Conservation (phyloP, 2,113 vertebrate genomes). For the Ailurus styani region DNA sequence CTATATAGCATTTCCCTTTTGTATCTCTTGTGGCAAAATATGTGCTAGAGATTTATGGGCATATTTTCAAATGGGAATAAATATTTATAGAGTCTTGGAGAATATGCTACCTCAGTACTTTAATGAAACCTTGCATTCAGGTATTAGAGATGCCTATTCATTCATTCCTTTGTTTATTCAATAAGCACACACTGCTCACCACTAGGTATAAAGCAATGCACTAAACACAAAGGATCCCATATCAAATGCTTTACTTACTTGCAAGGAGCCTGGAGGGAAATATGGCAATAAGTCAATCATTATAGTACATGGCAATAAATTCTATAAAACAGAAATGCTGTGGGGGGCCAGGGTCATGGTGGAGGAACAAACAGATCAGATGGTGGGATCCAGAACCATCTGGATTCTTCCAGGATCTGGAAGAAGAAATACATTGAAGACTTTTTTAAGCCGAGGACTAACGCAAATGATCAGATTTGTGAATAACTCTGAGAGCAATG, state of each 20-base stretch:
- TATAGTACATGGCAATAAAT: not conserved
- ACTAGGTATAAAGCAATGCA: not conserved
- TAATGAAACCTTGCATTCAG: not conserved
- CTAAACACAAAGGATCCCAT: not conserved
- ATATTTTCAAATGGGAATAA: conserved; percentile 16
- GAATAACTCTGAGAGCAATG: not conserved
- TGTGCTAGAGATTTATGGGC: conserved; percentile 8
- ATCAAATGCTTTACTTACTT: not conserved
- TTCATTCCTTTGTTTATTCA: not conserved
- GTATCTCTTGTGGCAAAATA: conserved; percentile 21
- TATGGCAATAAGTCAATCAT: not conserved
- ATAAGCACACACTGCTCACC: not conserved
- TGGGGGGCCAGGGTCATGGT: not conserved
- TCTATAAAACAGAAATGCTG: not conserved
- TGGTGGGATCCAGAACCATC: not conserved
- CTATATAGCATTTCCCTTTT: not conserved
- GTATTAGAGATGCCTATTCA: not conserved
- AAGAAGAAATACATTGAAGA: not conserved
- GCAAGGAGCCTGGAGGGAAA: not conserved
- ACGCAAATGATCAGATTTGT: not conserved
- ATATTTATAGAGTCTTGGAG: conserved; percentile 4
- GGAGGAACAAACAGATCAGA: not conserved
- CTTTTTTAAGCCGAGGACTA: not conserved
- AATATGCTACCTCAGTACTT: not conserved
- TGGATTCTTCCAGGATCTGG: not conserved